These are phyloP conservation scores for Hemicentrotus pulcherrimus DNA, from an alignment of 35 echinoderm and acorn worm genomes.

Conservation along the genomic window DNA sequence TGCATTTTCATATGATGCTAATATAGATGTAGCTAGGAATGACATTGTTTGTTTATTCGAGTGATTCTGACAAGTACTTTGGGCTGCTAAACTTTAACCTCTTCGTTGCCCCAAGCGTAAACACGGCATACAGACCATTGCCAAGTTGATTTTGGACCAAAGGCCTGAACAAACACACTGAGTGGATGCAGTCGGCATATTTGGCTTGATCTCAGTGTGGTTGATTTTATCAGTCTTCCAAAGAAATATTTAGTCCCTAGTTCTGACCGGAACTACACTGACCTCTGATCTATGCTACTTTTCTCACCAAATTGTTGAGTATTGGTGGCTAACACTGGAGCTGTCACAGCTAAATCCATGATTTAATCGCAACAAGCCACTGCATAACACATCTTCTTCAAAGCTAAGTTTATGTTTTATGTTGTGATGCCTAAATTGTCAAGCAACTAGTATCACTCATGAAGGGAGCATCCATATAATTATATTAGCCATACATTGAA, in stretches of 20 bases:
- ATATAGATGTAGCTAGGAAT: conserved; percentile 6
- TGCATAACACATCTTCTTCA: background rate
- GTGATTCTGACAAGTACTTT: conserved; percentile 1
- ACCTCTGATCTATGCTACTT: background rate
- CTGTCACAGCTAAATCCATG: background rate
- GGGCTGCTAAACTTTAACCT: background rate
- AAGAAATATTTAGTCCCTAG: background rate
- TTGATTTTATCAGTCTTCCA: background rate
- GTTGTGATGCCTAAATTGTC: background rate
- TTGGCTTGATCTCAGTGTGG: background rate
- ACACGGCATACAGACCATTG: background rate
- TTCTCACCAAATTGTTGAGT: background rate
- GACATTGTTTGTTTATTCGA: background rate
- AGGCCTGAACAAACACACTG: background rate
- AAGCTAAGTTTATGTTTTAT: background rate
- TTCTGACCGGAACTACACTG: background rate
- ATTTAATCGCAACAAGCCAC: too few species aligned
- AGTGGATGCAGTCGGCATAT: conserved; percentile 1
- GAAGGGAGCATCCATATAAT: background rate
- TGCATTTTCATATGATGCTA: background rate
- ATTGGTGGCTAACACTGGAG: background rate
- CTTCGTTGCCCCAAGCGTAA: background rate
- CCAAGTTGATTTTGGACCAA: background rate
- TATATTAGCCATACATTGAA: background rate
- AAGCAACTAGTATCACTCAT: background rate